Conservation (phyloP, 2,888 invertebrate species). For the Leucophenga maculata region DNA sequence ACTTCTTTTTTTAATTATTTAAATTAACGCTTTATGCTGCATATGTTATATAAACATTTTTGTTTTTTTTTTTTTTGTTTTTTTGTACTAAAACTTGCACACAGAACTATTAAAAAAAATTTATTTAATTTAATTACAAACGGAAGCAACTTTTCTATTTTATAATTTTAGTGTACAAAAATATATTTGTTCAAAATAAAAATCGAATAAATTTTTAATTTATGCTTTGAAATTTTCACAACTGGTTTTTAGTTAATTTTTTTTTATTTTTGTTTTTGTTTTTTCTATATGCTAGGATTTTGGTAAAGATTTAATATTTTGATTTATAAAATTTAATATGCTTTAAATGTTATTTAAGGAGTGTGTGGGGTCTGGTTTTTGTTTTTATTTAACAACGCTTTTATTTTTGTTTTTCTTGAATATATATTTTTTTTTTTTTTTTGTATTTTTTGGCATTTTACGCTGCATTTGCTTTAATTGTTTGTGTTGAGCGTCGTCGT, state of each 20-base stretch:
- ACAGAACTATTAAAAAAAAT: constrained; percentile 20
- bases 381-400: neutral
- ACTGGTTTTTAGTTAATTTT: constrained; percentile 12
- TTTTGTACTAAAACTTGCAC: constrained; percentile 14
- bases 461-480: constrained; percentile 4
- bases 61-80: constrained; percentile 32
- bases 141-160: constrained; percentile 39
- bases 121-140: constrained; percentile 17
- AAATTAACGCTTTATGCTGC: neutral
- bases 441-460: constrained; percentile 20
- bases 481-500: neutral
- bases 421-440: neutral
- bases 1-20: constrained; percentile 12
- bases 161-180: constrained; percentile 16
- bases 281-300: constrained; percentile 22
- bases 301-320: too few relatives aligned
- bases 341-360: constrained; percentile 20
- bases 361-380: constrained; percentile 30
- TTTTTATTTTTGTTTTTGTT: constrained; percentile 1
- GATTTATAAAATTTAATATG: neutral
- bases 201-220: too few relatives aligned
- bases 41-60: constrained; percentile 11
- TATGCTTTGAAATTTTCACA: neutral
- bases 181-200: neutral
- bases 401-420: constrained; percentile 16